Conservation (phyloP, 2,113 vertebrate genomes). For the Upupa epops region DNA sequence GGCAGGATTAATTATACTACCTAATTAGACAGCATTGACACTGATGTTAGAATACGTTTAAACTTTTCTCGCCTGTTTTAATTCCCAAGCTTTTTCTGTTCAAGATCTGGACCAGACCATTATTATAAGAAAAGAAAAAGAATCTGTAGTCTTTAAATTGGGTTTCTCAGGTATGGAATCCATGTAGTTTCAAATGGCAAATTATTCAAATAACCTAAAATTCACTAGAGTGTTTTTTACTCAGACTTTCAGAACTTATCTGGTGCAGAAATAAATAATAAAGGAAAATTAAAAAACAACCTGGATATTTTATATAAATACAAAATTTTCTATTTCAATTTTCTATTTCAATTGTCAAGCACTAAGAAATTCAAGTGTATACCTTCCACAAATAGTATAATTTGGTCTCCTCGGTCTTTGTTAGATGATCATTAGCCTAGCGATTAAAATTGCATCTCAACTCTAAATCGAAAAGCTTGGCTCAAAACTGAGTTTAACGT, state of each 20-base stretch:
- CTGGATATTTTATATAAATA: background rate
- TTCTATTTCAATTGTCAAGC: background rate
- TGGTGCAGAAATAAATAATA: background rate
- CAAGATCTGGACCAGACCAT: constrained; percentile 14
- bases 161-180: constrained; percentile 32
- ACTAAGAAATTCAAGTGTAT: background rate
- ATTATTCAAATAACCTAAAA: background rate
- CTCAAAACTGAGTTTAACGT: constrained; percentile 30
- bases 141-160: constrained; percentile 12
- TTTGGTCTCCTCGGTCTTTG: constrained; percentile 37
- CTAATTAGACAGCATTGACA: constrained; percentile 60
- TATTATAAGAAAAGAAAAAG: constrained; percentile 26
- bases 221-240: background rate
- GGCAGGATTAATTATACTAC: constrained; percentile 36
- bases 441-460: background rate
- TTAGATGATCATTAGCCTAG: background rate
- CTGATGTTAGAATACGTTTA: constrained; percentile 43
- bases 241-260: background rate
- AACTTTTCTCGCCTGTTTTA: constrained; percentile 55
- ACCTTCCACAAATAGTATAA: constrained; percentile 35
- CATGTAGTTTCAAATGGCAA: background rate
- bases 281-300: background rate
- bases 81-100: constrained; percentile 49
- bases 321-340: background rate
- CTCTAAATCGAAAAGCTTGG: constrained; percentile 20